Percentiles rank a stretch among this genome's conserved stretches.
Conservation (phyloP, 2,113 vertebrate species). For the Scartelaos histophorus region DNA sequence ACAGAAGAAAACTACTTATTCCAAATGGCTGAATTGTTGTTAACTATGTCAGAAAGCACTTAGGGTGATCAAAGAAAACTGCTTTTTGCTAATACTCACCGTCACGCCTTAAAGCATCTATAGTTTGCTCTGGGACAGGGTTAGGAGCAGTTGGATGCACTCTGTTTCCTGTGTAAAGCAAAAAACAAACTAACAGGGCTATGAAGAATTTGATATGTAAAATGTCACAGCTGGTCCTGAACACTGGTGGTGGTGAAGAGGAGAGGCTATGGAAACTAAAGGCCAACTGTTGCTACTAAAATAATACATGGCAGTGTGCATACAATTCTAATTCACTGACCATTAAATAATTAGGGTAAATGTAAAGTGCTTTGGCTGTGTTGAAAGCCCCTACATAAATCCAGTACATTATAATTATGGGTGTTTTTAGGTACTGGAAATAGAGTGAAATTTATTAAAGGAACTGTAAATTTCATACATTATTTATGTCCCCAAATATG, state of each 20-base stretch:
- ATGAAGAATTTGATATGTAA: neutral
- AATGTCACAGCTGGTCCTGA: neutral
- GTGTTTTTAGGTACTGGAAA: no score
- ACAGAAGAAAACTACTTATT: neutral
- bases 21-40: neutral
- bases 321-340: no score
- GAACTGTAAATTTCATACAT: no score
- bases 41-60: neutral
- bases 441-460: no score
- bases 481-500: no score
- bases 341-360: no score
- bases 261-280: neutral
- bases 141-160: slow-evolving; percentile 70
- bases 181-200: neutral
- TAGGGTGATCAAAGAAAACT: neutral
- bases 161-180: slow-evolving; percentile 70
- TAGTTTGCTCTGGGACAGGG: slow-evolving; percentile 57
- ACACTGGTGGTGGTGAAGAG: neutral
- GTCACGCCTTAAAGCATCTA: slow-evolving; percentile 70
- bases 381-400: no score
- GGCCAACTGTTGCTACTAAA: no score
- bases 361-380: no score
- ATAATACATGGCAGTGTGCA: no score
- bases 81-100: slow-evolving; percentile 54
- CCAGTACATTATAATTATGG: no score